Evolutionary conservation across 2,888 invertebrate genomes (phyloP), one percentile per base, ranked within the genome.

Genomic region (Trichacis sp.): DNA sequence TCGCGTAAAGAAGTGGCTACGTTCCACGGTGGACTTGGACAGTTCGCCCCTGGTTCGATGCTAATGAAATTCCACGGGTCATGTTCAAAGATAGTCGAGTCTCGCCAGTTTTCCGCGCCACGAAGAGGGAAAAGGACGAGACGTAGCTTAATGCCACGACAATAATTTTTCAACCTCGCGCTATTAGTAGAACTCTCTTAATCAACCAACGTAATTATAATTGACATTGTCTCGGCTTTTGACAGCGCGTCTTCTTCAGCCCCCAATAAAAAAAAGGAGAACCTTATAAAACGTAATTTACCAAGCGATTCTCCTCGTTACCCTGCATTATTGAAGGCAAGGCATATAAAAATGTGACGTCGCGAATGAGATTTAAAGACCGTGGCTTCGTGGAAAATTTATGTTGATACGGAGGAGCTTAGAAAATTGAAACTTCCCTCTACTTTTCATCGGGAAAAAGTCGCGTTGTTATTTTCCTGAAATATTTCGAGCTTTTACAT

Each of bases 41-140:
- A 78, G 78, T 78, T 78, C 68, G 69, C 64, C 72, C 70, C 67
- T 67, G 65, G 76, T 74, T 76, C 77, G 75, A 80, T 80, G 78
- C 78, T 79, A 80, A 80, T 80, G 79, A 80, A 80, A 80, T 80
- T 80, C 80, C 80, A 60, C 71, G 71, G 71, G 70, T 74, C 73
- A 71, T 71, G 75, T 74, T 76, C 76, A 76, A 73, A 74, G 77
- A 77, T 77, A 18, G 43, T 42, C 45, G 45, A 15, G 19, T 19
- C 45, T 18, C 14, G 19, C n/a, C 19, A 17, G n/a, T n/a, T 33
- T 6, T 6, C n/a, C n/a, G 6, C 9, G 17, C 4, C 9, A 14
- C 42, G n/a, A 20, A 20, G 20, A 20, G 18, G n/a, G 4, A 15
- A 15, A 2, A 8, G 1, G 42, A 42, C 11, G 18, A 17, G 42